Evolutionary conservation across 2,888 invertebrate species (phyloP), one percentile per base, ranked within the genome.

Genomic region (Flexamia atlantica): DNA sequence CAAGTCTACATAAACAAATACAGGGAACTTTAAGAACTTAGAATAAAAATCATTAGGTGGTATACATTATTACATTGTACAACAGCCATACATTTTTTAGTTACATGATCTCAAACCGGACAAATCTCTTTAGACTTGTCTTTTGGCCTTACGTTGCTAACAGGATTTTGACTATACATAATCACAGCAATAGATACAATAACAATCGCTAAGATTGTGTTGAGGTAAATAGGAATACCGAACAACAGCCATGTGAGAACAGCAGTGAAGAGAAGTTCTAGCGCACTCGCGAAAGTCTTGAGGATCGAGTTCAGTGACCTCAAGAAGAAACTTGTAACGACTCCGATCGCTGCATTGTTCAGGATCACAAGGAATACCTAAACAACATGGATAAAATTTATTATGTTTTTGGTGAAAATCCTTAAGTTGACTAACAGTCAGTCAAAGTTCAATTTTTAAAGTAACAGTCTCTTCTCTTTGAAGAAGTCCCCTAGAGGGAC

Each of bases 251-350:
- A 97, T 88, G 97, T 97, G 0, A 98, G 92, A 17, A 98, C 91
- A 0, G 98, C 98, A 0, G 98, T 98, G 88, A 98, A 95, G 82
- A 98, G 92, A 42, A 98, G 90, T 89, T 98, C 98, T 87, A 98
- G 91, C 17, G 98, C 98, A 91, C 97, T 97, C 0, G 98, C 98
- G 90, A 98, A 98, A 0, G 97, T 98, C 91, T 99, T 98, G 82
- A 98, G 91, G 88, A 99, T 98, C 0, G 98, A 98, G 90, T 98
- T 98, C 88, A 98, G 92, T 88, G 95, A 96, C 90, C 97, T 96
- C 30, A 99, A 91, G 89, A 98, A 98, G 90, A 98, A 96, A 90
- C 97, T 97, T 0, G 98, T 98, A 0, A 97, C 96, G 87, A 99
- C 97, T 40, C 98, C 98, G 64, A 98, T 95, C 0, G 95, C 93